Percentiles rank a stretch among this genome's conserved stretches.
Evolutionary conservation across 2,888 invertebrate species (phyloP).

Genomic region (Nezara viridula): DNA sequence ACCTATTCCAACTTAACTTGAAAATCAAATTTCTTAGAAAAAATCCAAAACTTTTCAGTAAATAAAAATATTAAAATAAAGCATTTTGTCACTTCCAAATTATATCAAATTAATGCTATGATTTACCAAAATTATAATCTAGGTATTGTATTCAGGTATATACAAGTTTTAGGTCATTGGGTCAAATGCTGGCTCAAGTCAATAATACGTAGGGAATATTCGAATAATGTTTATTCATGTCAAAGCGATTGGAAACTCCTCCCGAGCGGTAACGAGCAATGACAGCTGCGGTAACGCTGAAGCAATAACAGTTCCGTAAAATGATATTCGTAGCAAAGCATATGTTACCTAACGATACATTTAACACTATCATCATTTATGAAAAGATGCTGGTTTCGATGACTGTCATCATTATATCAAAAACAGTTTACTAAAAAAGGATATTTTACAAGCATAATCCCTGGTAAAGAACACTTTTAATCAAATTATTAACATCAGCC

Average conservation of each 20-base stretch:
- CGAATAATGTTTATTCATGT: neutral
- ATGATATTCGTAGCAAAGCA: neutral
- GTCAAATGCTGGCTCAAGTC: neutral
- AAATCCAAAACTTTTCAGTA: no score
- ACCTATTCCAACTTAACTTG: no score
- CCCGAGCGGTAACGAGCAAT: neutral
- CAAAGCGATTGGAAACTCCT: neutral
- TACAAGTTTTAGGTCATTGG: neutral
- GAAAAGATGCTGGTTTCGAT: neutral
- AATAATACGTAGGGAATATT: neutral
- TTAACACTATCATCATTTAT: neutral
- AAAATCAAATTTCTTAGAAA: no score
- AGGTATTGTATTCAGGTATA: neutral
- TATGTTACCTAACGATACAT: neutral
- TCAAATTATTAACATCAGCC: no score
- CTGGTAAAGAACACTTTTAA: no score
- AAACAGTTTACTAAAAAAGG: no score
- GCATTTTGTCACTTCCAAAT: no score
- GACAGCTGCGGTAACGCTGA: neutral
- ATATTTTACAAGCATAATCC: no score
- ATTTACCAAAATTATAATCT: no score
- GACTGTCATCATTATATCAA: neutral
- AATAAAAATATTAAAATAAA: no score
- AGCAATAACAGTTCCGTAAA: neutral
- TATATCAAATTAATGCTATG: no score